Conservation (phyloP, 2,888 invertebrate species). For the Anticlea derivata region DNA sequence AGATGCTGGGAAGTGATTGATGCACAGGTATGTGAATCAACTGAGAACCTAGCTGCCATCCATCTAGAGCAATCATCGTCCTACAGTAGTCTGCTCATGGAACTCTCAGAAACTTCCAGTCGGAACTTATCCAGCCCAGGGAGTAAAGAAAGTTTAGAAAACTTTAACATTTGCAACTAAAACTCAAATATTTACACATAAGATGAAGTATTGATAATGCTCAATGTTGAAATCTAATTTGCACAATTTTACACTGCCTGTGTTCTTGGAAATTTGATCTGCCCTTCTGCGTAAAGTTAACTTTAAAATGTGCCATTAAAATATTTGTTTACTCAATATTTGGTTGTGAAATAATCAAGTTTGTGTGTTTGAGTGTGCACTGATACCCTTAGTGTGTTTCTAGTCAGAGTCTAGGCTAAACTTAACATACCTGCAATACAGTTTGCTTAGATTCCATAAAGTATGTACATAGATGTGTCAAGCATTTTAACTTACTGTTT, state of each 20-base stretch:
- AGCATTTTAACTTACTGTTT: slow-evolving; percentile 56
- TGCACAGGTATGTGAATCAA: slow-evolving; percentile 91
- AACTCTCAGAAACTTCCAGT: slow-evolving; percentile 72
- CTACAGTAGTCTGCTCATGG: slow-evolving; percentile 72
- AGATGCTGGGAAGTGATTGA: slow-evolving; percentile 99
- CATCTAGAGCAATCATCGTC: slow-evolving; percentile 72
- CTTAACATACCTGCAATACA: slow-evolving; percentile 76
- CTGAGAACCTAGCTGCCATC: slow-evolving; percentile 75
- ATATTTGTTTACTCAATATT: slow-evolving; percentile 57
- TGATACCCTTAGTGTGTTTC: slow-evolving; percentile 37
- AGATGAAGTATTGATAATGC: slow-evolving; percentile 24
- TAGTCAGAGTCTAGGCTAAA: slow-evolving; percentile 53
- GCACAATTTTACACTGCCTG: slow-evolving; percentile 22
- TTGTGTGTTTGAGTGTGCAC: slow-evolving; percentile 40
- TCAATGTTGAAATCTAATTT: slow-evolving; percentile 24
- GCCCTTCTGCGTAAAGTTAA: slow-evolving; percentile 21
- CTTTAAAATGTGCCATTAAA: slow-evolving; percentile 47
- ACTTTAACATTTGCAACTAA: slow-evolving; percentile 57
- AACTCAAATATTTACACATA: slow-evolving; percentile 6
- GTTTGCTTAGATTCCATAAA: slow-evolving; percentile 56
- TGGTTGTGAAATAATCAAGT: slow-evolving; percentile 67
- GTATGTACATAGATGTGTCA: slow-evolving; percentile 51
- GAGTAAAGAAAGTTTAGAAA: slow-evolving; percentile 63
- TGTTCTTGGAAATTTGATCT: slow-evolving; percentile 18
- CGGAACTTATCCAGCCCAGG: slow-evolving; percentile 70